Base-by-base conservation (phyloP, 2,888 invertebrate genomes). In the Caenorhabditis sinica region DNA sequence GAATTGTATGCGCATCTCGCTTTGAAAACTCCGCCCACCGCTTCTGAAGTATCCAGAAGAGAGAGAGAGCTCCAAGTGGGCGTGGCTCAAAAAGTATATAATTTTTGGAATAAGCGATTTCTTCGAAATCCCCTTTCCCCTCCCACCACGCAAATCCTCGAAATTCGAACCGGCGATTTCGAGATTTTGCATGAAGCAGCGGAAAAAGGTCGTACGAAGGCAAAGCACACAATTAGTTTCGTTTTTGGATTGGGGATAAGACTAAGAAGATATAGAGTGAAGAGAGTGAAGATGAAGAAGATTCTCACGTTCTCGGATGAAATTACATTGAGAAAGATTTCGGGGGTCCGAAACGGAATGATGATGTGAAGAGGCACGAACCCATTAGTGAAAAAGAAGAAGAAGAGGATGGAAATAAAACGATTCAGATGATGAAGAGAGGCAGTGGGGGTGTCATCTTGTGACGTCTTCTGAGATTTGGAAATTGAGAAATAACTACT, bases 221-320 rank as follows among this genome's bases (percentile, higher is more conserved):
- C 51, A 65, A 53, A 51, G 49, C 53, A 33, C 69, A 79, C 51
- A 79, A 71, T 66, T 71, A 71, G 71, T 61, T 60, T 65, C n/a
- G 9, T 11, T 63, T 63, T 15, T 9, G 15, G 20, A 30, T n/a
- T 20, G 17, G 51, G 49, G 30, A 43, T 5, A 25, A 45, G 61
- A 45, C 20, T 25, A 23, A 49, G 58, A 20, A 28, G n/a, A n/a
- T n/a, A n/a, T n/a, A n/a, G 23, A 11, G 45, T 15, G 33, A n/a
- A 23, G 36, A 33, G 45, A 25, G 40, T 40, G 13, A 15, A 40
- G 23, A 43, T 30, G 33, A 20, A 60, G 33, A 20, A 25, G 36
- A 45, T 76, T 76, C 75, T 66, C 75, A 76, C 75, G 75, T 76
- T 76, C 49, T 68, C 66, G 75, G 68, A 76, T 76, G 75, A 66